A percentile compares a stretch with the other conserved stretches of the same genome.
These are phyloP conservation scores for Hirundo rustica DNA, from an alignment of 2,797 vertebrate genomes.

Conservation along the genomic window DNA sequence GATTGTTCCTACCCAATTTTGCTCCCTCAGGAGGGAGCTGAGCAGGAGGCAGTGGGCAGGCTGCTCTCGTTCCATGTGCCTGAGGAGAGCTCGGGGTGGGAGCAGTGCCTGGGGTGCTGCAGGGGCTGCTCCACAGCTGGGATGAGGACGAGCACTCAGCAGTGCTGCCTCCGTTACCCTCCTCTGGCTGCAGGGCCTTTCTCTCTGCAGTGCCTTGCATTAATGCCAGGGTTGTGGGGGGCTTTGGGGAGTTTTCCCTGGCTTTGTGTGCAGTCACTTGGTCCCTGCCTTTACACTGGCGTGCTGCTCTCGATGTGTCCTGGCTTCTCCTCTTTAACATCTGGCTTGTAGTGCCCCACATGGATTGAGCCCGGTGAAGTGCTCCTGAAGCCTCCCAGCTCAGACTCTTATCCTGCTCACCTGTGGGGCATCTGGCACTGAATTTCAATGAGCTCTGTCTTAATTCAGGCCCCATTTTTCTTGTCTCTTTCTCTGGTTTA, in stretches of 20 bases:
- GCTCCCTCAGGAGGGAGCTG: background rate
- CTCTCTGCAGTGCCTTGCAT: background rate
- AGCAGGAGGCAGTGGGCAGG: background rate
- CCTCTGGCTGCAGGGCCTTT: background rate
- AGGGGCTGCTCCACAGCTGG: background rate
- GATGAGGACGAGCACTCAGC: fast-evolving
- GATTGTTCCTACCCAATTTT: background rate
- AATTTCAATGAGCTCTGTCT: background rate
- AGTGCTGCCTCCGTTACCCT: background rate
- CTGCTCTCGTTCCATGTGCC: no score
- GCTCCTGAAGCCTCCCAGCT: background rate
- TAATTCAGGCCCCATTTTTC: background rate
- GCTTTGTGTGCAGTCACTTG: background rate
- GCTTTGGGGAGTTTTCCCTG: background rate
- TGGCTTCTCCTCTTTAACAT: background rate
- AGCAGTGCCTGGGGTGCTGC: background rate
- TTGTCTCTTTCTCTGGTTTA: background rate
- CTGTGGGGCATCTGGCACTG: background rate
- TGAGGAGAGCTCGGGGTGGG: background rate
- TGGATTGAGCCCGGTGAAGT: background rate
- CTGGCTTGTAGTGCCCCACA: background rate
- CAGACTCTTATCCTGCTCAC: background rate
- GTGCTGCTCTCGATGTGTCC: background rate
- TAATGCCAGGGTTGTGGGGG: background rate
- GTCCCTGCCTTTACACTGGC: background rate